phyloP scores from a whole-genome alignment of 2,113 vertebrate species.

The Neopipo cinnamomea region DNA sequence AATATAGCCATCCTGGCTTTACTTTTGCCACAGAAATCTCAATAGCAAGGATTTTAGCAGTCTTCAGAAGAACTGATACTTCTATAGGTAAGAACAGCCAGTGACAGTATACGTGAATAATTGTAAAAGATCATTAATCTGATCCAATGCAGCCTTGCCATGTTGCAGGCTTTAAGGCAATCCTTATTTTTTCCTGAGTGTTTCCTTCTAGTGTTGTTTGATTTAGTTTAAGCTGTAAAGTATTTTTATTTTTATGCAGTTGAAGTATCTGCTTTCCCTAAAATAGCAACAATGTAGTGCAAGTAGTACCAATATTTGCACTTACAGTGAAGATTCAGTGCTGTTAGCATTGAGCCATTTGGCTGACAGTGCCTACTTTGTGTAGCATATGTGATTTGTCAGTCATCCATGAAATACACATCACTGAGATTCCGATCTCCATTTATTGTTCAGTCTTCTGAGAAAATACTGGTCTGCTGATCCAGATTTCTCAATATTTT shows the following conservation, averaged over 20 bases:
- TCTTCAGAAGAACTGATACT: neutral
- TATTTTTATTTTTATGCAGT: neutral
- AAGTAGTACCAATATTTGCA: constrained; percentile 10
- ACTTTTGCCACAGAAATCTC: neutral
- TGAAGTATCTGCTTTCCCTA: neutral
- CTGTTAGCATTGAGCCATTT: constrained; percentile 31
- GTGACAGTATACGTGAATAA: neutral
- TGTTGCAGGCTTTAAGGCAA: neutral
- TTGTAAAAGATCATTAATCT: neutral
- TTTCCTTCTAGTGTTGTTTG: neutral
- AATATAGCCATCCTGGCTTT: neutral
- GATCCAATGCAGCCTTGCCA: neutral
- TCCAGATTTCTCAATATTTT: neutral
- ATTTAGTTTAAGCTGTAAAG: neutral
- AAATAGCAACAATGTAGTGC: neutral
- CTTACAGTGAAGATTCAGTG: constrained; percentile 7
- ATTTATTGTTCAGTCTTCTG: constrained; percentile 3
- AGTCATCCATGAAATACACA: constrained; percentile 17
- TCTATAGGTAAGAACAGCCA: neutral
- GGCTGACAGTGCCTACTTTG: constrained; percentile 35
- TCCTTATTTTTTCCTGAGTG: neutral
- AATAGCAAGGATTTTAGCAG: neutral
- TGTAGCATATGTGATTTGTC: constrained; percentile 21
- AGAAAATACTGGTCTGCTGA: neutral
- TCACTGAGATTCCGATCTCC: neutral